Evolutionary conservation across 2,113 vertebrate genomes (phyloP).

Genomic region (Syngnathus floridae): DNA sequence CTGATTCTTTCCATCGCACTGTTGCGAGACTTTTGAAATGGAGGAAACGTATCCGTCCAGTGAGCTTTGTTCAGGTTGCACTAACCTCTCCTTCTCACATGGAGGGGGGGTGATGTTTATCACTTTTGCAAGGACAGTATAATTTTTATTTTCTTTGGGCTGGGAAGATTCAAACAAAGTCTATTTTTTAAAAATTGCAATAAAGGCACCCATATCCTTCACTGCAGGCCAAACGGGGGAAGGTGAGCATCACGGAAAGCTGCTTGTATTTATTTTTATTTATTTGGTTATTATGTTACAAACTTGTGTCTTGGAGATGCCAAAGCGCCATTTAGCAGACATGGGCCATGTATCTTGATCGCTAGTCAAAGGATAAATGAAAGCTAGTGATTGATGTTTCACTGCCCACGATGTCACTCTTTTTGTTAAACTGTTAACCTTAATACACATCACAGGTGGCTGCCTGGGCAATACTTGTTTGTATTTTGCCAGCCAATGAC

Average conservation of each 20-base stretch:
- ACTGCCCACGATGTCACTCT: background rate
- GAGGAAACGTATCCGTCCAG: conserved; percentile 42
- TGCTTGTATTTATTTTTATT: conserved; percentile 36
- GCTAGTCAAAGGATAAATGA: background rate
- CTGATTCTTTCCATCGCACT: background rate
- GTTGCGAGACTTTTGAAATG: background rate
- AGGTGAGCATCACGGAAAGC: conserved; percentile 10
- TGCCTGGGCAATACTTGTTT: background rate
- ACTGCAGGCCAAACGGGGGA: conserved; percentile 25
- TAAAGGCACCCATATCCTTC: conserved; percentile 29
- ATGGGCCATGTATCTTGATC: conserved; percentile 4
- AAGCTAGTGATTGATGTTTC: background rate
- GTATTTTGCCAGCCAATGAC: background rate
- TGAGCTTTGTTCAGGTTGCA: conserved; percentile 55
- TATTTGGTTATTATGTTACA: conserved; percentile 30
- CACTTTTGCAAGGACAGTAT: conserved; percentile 27
- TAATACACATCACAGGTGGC: background rate
- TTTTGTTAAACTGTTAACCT: background rate
- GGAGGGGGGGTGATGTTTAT: conserved; percentile 45
- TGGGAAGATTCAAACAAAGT: conserved; percentile 38
- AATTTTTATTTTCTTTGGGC: conserved; percentile 43
- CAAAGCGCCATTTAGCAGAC: background rate
- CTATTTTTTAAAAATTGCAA: conserved; percentile 61
- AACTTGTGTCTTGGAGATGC: background rate
- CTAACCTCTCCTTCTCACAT: conserved; percentile 44